These are phyloP conservation scores for Odontothrips loti DNA, from an alignment of 2,888 invertebrate genomes.

Conservation along the genomic window DNA sequence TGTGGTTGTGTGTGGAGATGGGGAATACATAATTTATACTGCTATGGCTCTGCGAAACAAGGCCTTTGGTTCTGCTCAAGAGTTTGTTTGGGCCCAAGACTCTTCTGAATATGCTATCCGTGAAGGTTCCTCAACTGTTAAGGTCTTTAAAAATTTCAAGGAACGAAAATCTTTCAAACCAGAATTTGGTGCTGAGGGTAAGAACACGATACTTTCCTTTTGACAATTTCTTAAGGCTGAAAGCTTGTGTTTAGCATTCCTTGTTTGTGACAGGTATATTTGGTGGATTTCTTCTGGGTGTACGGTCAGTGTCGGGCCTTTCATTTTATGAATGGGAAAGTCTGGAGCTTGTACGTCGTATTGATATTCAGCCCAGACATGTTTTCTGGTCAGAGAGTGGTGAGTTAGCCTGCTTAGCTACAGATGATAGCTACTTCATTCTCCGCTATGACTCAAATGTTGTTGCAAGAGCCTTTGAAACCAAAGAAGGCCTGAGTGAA, in stretches of 20 bases:
- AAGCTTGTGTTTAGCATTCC: slow-evolving; percentile 26
- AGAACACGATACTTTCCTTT: slow-evolving; percentile 36
- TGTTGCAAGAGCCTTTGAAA: slow-evolving; percentile 71
- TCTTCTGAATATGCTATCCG: slow-evolving; percentile 87
- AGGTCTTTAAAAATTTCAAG: slow-evolving; percentile 97
- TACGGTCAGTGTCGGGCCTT: slow-evolving; percentile 85
- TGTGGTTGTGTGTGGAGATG: slow-evolving; percentile 97
- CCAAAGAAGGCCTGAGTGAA: slow-evolving; percentile 51
- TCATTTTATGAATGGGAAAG: slow-evolving; percentile 98
- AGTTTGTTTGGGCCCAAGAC: slow-evolving; percentile 98
- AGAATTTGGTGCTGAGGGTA: slow-evolving; percentile 92
- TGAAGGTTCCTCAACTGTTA: slow-evolving; percentile 85
- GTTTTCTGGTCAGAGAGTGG: slow-evolving; percentile 98
- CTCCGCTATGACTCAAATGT: slow-evolving; percentile 80
- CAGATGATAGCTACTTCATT: slow-evolving; percentile 93
- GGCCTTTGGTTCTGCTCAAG: slow-evolving; percentile 95
- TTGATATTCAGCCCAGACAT: slow-evolving; percentile 91
- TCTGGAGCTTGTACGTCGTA: slow-evolving; percentile 83
- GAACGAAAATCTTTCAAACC: slow-evolving; percentile 93
- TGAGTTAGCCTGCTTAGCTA: slow-evolving; percentile 86
- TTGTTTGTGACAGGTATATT: slow-evolving; percentile 64
- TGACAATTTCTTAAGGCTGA: slow-evolving; percentile 30
- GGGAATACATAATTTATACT: slow-evolving; percentile 99
- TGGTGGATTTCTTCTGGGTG: slow-evolving; percentile 86
- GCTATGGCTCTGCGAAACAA: slow-evolving; percentile 99